Evolutionary conservation across 2,888 invertebrate genomes (phyloP), one percentile per base, ranked within the genome.

Genomic region (Drosophila quinaria): DNA sequence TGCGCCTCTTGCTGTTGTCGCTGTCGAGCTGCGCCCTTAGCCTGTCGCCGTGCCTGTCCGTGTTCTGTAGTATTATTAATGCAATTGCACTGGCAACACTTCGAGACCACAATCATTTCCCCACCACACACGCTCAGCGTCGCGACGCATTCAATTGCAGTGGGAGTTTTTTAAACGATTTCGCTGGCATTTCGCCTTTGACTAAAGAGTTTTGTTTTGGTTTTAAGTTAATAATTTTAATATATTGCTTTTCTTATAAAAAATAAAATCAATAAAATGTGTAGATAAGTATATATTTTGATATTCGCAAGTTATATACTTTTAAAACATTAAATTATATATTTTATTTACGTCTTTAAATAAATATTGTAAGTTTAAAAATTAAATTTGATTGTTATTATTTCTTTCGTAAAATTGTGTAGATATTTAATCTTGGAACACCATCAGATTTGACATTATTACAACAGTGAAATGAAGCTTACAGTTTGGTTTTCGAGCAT

Each of bases 11-110:
- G 59, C 29, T 29, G 56, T 33, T 60, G 39, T 15, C 41, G 22
- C 42, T 37, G 46, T 42, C 15, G 31, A 6, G 19, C 42, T 59
- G 50, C 17, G 25, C 46, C 52, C 31, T 56, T 51, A 33, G 41
- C 29, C 60, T 58, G 64, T 59, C 64, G 58, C 64, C 65, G 41
- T 56, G 51, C 44, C 60, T 39, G 68, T 65, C 64, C 70, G 56
- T 62, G 61, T 62, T 31, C 67, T 60, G 64, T 63, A 63, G 52
- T 62, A 84, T 80, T 89, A 87, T 84, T 84, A 87, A 84, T 89
- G 89, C 81, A 70, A 75, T 80, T 78, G 69, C 59, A 63, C 63
- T 78, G 72, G 54, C 63, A 51, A 68, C 69, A 64, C 58, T 65
- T 63, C 66, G 55, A 54, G 52, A 70, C 74, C 78, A 70, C 61